Conservation (phyloP, 2,797 vertebrate genomes). For the Alectoris magna region DNA sequence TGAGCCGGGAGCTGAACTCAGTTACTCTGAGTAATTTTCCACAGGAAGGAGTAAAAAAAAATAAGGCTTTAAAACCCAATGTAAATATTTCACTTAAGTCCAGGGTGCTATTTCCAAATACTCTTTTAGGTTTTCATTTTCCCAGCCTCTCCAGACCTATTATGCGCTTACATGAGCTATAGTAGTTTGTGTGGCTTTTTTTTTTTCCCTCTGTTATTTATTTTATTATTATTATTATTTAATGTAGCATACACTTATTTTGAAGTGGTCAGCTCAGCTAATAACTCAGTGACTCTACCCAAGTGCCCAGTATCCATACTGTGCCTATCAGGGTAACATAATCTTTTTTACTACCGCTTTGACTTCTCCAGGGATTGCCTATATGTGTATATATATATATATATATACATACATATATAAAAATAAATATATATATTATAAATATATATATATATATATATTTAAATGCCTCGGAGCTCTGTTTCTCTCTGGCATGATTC, state of each 20-base stretch:
- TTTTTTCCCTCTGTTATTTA: neutral
- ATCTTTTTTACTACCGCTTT: neutral
- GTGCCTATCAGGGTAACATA: neutral
- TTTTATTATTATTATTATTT: neutral
- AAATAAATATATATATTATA: neutral
- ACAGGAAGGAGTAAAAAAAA: neutral
- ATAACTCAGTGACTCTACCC: neutral
- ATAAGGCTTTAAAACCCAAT: neutral
- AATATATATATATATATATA: neutral
- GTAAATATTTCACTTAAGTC: neutral
- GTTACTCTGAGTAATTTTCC: neutral
- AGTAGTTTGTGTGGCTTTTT: neutral
- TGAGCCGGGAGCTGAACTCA: neutral
- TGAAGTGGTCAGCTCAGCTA: neutral
- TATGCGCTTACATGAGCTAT: neutral
- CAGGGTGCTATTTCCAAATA: neutral
- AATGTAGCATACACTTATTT: neutral
- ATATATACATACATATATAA: neutral
- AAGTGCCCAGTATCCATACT: neutral
- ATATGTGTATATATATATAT: neutral
- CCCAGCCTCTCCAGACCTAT: neutral
- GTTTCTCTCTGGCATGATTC: neutral
- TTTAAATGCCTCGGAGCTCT: neutral
- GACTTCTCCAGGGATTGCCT: neutral
- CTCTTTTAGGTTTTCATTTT: neutral